Evolutionary conservation across 2,113 vertebrate genomes (phyloP).

Genomic region (Crotophaga sulcirostris): DNA sequence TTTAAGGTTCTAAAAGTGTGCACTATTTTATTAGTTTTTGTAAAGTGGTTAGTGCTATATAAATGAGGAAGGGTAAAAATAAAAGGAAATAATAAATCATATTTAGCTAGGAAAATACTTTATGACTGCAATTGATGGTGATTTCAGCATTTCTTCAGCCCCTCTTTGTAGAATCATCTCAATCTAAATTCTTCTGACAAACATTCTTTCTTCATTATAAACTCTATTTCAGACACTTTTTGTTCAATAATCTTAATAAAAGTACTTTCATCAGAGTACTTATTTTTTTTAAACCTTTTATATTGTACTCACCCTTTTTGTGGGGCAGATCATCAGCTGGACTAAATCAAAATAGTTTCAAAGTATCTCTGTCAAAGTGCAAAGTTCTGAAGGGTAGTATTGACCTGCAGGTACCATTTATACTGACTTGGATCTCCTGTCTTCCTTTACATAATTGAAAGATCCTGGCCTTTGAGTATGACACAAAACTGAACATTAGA

Average conservation of each 20-base stretch:
- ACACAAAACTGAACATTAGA: background rate
- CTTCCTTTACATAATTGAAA: background rate
- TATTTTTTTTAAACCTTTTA: background rate
- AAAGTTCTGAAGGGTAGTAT: background rate
- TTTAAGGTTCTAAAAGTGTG: constrained; percentile 29
- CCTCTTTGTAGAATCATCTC: background rate
- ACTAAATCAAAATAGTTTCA: background rate
- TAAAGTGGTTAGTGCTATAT: background rate
- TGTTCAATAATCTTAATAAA: background rate
- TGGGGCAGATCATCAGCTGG: background rate
- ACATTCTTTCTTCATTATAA: background rate
- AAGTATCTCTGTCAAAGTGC: background rate
- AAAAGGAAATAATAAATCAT: constrained; percentile 41
- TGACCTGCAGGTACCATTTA: background rate
- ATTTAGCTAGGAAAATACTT: constrained; percentile 16
- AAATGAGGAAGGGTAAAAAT: constrained; percentile 35
- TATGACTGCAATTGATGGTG: background rate
- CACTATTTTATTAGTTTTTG: constrained; percentile 30
- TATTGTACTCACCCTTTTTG: background rate
- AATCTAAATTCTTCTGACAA: constrained; percentile 24
- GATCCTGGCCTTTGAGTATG: background rate
- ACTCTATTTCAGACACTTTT: background rate
- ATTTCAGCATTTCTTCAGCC: background rate
- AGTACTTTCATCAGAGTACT: background rate
- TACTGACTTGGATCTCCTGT: background rate